These are phyloP conservation scores for Mico argentatus DNA, from an alignment of 2,797 vertebrate species.

Conservation along the genomic window DNA sequence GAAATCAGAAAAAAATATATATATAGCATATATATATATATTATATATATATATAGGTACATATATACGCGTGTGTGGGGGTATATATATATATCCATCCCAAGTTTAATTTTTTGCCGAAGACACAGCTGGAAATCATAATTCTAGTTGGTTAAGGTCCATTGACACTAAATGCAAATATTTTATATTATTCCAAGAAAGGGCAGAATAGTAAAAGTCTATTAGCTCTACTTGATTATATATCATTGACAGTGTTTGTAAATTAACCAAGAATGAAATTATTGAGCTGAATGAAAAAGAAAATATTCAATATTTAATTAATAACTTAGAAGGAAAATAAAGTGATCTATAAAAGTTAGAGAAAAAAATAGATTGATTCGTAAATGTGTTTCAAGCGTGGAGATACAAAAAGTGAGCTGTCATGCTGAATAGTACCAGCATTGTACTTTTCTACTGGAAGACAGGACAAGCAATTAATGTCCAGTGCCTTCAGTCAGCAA, in stretches of 20 bases:
- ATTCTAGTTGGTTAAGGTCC: background rate
- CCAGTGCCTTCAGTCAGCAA: background rate
- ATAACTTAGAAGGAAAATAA: background rate
- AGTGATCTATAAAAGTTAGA: background rate
- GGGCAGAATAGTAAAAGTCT: background rate
- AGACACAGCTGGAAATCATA: background rate
- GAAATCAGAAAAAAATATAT: background rate
- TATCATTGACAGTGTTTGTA: background rate
- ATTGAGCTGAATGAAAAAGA: background rate
- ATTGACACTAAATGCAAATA: background rate
- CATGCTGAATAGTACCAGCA: background rate
- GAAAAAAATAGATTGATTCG: background rate
- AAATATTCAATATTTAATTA: background rate
- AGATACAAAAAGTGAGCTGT: background rate
- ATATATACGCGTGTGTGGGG: no score
- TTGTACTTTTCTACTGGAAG: background rate
- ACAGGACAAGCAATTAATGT: background rate
- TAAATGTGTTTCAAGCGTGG: background rate
- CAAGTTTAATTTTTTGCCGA: background rate
- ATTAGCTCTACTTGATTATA: background rate
- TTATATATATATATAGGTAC: no score
- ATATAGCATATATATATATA: no score
- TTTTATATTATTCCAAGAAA: background rate
- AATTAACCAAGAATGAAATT: background rate
- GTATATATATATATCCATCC: background rate